A percentile compares a stretch with the other conserved stretches of the same genome.
These are phyloP conservation scores for Heliconius erato DNA, from an alignment of 2,888 invertebrate genomes.

Conservation along the genomic window DNA sequence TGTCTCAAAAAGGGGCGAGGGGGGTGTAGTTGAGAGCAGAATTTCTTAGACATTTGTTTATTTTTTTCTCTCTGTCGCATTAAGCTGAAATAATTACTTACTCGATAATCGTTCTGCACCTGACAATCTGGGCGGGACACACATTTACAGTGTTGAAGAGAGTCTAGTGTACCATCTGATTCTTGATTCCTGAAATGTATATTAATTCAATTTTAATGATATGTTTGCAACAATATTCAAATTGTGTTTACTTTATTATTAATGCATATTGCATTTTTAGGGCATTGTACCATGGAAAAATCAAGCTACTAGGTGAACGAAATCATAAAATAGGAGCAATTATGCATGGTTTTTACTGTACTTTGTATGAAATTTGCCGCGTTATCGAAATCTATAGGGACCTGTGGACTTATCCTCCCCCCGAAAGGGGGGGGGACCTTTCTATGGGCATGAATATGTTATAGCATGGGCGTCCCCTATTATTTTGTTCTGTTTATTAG, in stretches of 20 bases:
- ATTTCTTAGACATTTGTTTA: background rate
- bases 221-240: background rate
- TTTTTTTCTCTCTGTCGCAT: background rate
- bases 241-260: background rate
- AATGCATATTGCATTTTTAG: no score
- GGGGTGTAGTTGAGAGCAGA: background rate
- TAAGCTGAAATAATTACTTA: conserved; percentile 52
- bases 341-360: no score
- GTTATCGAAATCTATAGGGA: no score
- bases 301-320: no score
- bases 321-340: no score
- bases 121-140: conserved; percentile 66
- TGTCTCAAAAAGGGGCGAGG: background rate
- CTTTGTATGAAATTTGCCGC: no score
- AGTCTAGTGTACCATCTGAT: conserved; percentile 69
- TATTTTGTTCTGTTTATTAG: no score
- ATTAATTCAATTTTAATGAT: background rate
- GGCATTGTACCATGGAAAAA: no score
- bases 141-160: conserved; percentile 73
- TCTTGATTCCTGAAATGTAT: conserved; percentile 5
- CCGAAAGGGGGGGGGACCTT: no score
- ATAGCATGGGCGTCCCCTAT: no score
- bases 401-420: no score
- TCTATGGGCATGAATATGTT: no score
- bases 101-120: conserved; percentile 62